Evolutionary conservation across 2,888 invertebrate genomes (phyloP), one percentile per base, ranked within the genome.

Genomic region (Xestoiulus laeticollis): DNA sequence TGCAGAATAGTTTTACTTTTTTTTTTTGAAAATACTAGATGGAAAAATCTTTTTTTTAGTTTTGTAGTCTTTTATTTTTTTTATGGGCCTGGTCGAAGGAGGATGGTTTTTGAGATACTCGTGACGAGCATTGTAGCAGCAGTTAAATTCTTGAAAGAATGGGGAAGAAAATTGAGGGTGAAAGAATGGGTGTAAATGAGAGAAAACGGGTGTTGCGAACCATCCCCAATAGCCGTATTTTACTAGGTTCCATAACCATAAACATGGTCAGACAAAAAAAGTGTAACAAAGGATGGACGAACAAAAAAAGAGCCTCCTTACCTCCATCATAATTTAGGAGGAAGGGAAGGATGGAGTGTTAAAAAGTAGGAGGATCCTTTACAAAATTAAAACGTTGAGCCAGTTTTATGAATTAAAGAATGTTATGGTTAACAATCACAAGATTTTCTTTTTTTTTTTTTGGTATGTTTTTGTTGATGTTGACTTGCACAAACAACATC

Each of bases 131-230:
- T 78, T 78, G 78, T 78, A 78, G 78, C 78, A 78, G 78, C 78
- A 78, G 78, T 78, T 78, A 78, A 78, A 78, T 78, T 78, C 78
- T 78, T 30, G 30, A 78, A 78, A 78, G 78, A 78, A 78, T 78
- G 78, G 78, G 78, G 78, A 78, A 78, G 78, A 78, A 78, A 78
- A 78, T 78, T 30, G 78, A 78, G 78, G 78, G 78, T 78, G 78
- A 78, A 78, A 78, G 78, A 78, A 78, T 78, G 78, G 78, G 78
- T 78, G 78, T 78, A 78, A 78, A 78, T 78, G 78, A 78, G 78
- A 78, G 78, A 78, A 78, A 78, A 30, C 78, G 78, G 78, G 78
- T 78, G 78, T 78, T 78, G 78, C 78, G 1, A 30, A 26, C 30
- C 14, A 14, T 30, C 78, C 78, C 30, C 78, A 78, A n/a, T 30